A percentile compares a stretch with the other conserved stretches of the same genome.
phyloP scores from a whole-genome alignment of 64 coral and sea anemone genomes.

The Porites lutea region DNA sequence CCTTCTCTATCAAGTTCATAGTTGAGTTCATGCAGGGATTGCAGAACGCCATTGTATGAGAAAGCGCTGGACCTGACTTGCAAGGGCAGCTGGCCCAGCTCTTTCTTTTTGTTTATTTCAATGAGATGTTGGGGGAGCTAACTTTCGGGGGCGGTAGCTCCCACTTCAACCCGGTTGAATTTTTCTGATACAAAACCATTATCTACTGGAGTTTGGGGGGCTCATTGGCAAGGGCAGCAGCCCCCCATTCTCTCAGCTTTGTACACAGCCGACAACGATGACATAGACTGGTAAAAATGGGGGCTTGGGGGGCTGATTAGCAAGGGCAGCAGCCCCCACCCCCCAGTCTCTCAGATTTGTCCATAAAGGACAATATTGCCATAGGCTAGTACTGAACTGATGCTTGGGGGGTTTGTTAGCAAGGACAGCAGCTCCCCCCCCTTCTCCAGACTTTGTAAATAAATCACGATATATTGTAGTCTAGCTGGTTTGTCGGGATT shows the following conservation, averaged over 20 bases:
- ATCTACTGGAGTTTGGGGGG: background rate
- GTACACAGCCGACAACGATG: background rate
- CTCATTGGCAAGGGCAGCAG: constrained; percentile 17
- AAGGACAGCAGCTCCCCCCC: background rate
- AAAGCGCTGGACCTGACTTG: background rate
- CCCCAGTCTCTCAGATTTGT: no score
- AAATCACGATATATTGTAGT: no score
- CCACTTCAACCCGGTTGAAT: background rate
- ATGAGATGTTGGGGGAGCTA: background rate
- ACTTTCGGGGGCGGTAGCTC: background rate
- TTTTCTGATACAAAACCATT: background rate
- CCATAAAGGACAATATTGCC: no score
- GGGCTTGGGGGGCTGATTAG: background rate
- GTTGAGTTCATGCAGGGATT: background rate
- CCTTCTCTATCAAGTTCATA: background rate
- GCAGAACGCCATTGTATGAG: background rate
- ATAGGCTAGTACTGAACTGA: no score
- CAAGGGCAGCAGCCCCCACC: background rate
- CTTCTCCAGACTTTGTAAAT: background rate
- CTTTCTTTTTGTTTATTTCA: background rate
- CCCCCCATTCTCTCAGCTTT: background rate
- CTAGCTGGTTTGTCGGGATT: background rate
- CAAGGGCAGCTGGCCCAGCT: background rate
- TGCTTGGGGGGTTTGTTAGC: background rate
- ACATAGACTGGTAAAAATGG: background rate